These are phyloP conservation scores for Lacanobia wlatinum DNA, from an alignment of 2,888 invertebrate species.

Conservation along the genomic window DNA sequence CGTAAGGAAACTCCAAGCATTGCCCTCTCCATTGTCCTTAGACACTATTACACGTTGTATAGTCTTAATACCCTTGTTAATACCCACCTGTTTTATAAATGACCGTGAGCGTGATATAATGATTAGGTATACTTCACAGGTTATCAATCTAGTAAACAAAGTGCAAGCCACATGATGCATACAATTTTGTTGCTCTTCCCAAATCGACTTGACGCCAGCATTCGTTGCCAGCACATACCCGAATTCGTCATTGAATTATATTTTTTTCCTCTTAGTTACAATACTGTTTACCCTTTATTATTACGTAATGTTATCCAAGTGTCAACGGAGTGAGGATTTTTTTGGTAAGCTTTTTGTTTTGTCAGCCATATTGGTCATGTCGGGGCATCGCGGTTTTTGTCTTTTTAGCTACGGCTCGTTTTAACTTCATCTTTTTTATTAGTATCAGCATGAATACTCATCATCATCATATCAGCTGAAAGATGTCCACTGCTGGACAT, in stretches of 20 bases:
- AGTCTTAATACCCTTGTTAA: too few relatives aligned
- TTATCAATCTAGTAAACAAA: slow-evolving; percentile 15
- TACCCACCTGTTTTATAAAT: too few relatives aligned
- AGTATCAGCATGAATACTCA: too few relatives aligned
- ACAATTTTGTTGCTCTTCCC: too few relatives aligned
- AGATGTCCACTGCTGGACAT: too few relatives aligned
- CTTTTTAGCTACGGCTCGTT: background rate
- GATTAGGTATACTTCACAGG: too few relatives aligned
- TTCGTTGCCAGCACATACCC: slow-evolving; percentile 8
- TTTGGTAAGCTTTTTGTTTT: slow-evolving; percentile 13
- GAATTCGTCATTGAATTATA: background rate
- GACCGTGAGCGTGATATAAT: too few relatives aligned
- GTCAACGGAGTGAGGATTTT: slow-evolving; percentile 4
- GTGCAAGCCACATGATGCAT: background rate
- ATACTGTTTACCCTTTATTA: slow-evolving; percentile 1
- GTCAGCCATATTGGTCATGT: background rate
- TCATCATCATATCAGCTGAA: too few relatives aligned
- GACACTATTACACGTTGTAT: too few relatives aligned
- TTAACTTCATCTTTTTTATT: too few relatives aligned
- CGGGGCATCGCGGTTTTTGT: background rate
- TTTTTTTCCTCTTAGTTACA: slow-evolving; percentile 10
- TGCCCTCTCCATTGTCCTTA: too few relatives aligned
- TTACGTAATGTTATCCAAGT: slow-evolving; percentile 21
- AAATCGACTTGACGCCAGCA: background rate
- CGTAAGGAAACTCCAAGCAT: too few relatives aligned